Evolutionary conservation across 2,113 vertebrate genomes (phyloP), one percentile per base, ranked within the genome.

Genomic region (Austrofundulus limnaeus): DNA sequence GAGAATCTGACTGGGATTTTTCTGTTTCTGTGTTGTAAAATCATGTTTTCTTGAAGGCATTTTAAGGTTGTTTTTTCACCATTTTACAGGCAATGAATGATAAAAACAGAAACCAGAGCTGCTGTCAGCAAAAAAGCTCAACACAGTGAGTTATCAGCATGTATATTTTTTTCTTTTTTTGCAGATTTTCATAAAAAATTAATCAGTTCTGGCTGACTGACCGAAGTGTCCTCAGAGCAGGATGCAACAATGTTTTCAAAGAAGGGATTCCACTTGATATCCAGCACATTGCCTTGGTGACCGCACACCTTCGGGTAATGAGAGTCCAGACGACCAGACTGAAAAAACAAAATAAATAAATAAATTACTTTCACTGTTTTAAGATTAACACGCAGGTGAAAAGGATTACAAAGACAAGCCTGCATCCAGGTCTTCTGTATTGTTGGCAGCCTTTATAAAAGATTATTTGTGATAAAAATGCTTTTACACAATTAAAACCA

Each of bases 261-360:
- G 86, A 99, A 99, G n/a, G 97, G 97, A 23, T 98, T 99, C 97
- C 97, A 99, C 70, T 99, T 99, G 92, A 99, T 97, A 55, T 99
- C 97, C 83, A 99, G 91, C 15, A 99, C 97, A 0, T 97, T 98
- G 50, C 97, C 96, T 58, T 98, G 97, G 88, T 98, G 97, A 0
- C 97, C 97, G 0, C 97, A 98, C 20, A 98, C 94, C 77, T 98
- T 98, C 39, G 97, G 95, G 84, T 95, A 91, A 77, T 96, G 97
- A 2, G 95, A 94, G 21, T 98, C 96, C 34, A 98, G 94, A 37
- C 97, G 93, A 9, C 97, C 96, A 0, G 84, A 57, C 92, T 93
- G 80, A 50, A 73, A 69, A 42, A 38, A 71, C 13, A 82, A 10
- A 25, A 19, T 11, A 52, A n/a, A n/a, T n/a, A n/a, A n/a, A n/a